phyloP scores from a whole-genome alignment of 1,140 invertebrate species.

The Euschistus heros region DNA sequence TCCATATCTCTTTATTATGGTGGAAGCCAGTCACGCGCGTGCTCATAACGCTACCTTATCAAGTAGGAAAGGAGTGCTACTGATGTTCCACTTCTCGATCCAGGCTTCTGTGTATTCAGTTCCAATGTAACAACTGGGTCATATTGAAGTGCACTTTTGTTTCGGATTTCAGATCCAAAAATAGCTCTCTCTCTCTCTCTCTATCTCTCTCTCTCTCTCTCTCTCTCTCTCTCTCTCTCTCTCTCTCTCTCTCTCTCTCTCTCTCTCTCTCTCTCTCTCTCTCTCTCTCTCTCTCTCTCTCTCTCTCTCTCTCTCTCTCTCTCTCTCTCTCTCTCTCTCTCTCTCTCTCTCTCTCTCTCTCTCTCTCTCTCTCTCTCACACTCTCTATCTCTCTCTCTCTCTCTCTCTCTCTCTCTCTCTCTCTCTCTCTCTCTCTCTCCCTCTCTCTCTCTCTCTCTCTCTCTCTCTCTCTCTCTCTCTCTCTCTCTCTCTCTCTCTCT shows the following conservation, averaged over 20 bases:
- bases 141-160: too few species aligned
- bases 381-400: constrained; percentile 25
- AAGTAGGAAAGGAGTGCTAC: too few species aligned
- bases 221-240: constrained; percentile 5
- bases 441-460: constrained; percentile 34
- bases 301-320: constrained; percentile 20
- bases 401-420: constrained; percentile 33
- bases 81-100: too few species aligned
- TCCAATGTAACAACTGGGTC: too few species aligned
- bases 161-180: too few species aligned
- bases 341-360: constrained; percentile 20
- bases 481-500: constrained; percentile 32
- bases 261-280: constrained; percentile 19
- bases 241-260: constrained; percentile 19
- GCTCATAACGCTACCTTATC: too few species aligned
- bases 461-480: constrained; percentile 34
- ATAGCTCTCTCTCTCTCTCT: too few species aligned
- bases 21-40: too few species aligned
- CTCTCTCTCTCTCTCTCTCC: constrained; percentile 30
- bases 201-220: too few species aligned
- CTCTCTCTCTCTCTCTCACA: constrained; percentile 23
- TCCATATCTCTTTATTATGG: too few species aligned
- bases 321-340: constrained; percentile 16
- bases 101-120: too few species aligned
- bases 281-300: constrained; percentile 20